A percentile compares a stretch with the other conserved stretches of the same genome.
These are phyloP conservation scores for Eubucco bourcierii DNA, from an alignment of 2,113 vertebrate species.

Conservation along the genomic window DNA sequence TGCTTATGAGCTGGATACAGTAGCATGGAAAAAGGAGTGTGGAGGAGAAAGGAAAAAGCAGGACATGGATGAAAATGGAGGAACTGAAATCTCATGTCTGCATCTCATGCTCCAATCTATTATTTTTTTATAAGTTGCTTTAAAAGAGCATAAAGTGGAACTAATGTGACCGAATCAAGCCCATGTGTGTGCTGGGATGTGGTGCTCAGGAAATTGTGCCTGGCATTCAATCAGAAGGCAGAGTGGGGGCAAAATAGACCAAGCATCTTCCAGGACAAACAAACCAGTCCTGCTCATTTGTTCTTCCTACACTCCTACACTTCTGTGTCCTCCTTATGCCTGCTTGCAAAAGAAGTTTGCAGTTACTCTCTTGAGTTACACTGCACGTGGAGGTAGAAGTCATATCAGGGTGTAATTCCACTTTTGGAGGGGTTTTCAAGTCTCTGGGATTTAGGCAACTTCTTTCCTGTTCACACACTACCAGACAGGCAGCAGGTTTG, in stretches of 20 bases:
- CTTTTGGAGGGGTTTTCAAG: background rate
- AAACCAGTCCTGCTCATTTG: background rate
- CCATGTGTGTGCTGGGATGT: background rate
- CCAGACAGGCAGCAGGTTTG: background rate
- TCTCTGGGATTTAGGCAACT: background rate
- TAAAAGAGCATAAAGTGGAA: background rate
- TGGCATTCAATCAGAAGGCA: background rate
- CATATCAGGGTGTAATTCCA: background rate
- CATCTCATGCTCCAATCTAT: background rate
- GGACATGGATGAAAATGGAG: rapidly evolving
- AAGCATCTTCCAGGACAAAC: background rate
- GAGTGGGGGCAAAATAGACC: background rate
- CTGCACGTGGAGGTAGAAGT: background rate
- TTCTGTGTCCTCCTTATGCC: background rate
- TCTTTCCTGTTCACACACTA: background rate
- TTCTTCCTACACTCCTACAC: background rate
- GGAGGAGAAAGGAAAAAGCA: background rate
- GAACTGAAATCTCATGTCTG: background rate
- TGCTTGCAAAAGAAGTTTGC: background rate
- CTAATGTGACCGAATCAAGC: constrained; percentile 6
- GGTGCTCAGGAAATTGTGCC: background rate
- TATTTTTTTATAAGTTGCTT: background rate
- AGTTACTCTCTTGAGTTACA: background rate
- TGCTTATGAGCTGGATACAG: background rate
- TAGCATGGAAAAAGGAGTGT: background rate